Base-by-base conservation (phyloP, 2,797 vertebrate species). In the Paguma larvata region DNA sequence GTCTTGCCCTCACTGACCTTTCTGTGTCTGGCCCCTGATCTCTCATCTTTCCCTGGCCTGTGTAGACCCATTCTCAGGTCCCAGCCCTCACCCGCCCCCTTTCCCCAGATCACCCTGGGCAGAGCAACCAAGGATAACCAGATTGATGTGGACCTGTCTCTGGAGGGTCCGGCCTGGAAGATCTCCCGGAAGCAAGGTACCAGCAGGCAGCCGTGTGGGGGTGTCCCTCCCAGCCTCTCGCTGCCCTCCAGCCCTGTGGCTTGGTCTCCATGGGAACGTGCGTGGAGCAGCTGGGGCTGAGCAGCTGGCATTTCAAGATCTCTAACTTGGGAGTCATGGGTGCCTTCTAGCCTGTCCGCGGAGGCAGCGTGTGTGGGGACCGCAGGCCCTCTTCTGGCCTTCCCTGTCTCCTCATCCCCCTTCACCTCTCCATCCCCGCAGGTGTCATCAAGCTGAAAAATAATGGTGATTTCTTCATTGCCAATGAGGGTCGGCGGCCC, bases 71-170 rank as follows among this genome's bases (percentile, higher is more conserved):
- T 16, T 82, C 73, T 94, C 56, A 75, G 88, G 72, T 25, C 48
- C 56, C 53, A 93, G 70, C 72, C 84, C 91, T 97, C 83, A 91
- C 48, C 85, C 72, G 65, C 65, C 38, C 32, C 90, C 4, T 90
- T 85, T 90, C 38, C 80, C 91, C 98, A 99, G 99, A 99, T 99
- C 92, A 99, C 99, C 0, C 97, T 99, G 97, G 99, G 99, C 88
- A 99, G 99, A 98, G 99, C 99, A 13, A 99, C 99, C n/a, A 99
- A 99, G 98, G 99, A 99, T 98, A 99, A 99, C 98, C 99, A 99
- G 98, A 99, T 99, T 19, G 99, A 99, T 1, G 99, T 99, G 85
- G 99, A 99, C 98, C 98, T 99, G 87, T 99, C 99, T 0, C 97
- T 99, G 96, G 99, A 99, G 96, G 99, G 99, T 27, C 99, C 99